Conservation (phyloP, 2,113 vertebrate species). For the Vulpes lagopus region DNA sequence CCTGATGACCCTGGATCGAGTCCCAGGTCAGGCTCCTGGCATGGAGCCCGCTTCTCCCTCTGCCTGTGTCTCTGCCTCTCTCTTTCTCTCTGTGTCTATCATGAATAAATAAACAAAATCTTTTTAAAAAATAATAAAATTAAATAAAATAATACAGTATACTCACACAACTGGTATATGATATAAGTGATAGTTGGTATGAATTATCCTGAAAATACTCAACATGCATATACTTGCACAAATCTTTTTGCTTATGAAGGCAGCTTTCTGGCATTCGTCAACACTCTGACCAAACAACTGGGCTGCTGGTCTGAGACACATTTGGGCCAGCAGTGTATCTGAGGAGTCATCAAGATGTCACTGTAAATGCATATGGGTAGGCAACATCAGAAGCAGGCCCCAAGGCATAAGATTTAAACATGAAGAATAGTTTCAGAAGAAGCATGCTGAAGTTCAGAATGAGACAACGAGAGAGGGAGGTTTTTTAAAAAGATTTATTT, state of each 20-base stretch:
- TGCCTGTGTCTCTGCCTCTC: too few species aligned
- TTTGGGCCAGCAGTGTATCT: fast-evolving
- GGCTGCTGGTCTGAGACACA: not conserved
- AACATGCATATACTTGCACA: not conserved
- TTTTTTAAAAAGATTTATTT: too few species aligned
- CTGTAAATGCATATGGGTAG: fast-evolving
- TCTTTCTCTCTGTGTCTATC: too few species aligned
- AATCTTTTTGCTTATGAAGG: not conserved
- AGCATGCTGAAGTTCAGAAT: not conserved
- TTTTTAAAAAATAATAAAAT: too few species aligned
- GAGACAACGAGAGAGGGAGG: too few species aligned
- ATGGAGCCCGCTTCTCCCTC: too few species aligned
- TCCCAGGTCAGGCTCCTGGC: too few species aligned
- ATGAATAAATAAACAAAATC: too few species aligned
- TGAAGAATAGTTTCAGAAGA: not conserved
- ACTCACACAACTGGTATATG: too few species aligned
- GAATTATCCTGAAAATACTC: not conserved
- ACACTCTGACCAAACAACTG: too few species aligned
- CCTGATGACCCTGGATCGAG: too few species aligned
- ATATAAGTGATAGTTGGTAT: not conserved
- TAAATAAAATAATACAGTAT: too few species aligned
- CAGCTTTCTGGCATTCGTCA: fast-evolving
- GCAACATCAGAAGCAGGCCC: not conserved
- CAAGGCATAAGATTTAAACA: fast-evolving
- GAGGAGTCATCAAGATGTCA: not conserved